A percentile compares a stretch with the other conserved stretches of the same genome.
Conservation (phyloP, 2,888 invertebrate species). For the Tanytarsus gracilentus region DNA sequence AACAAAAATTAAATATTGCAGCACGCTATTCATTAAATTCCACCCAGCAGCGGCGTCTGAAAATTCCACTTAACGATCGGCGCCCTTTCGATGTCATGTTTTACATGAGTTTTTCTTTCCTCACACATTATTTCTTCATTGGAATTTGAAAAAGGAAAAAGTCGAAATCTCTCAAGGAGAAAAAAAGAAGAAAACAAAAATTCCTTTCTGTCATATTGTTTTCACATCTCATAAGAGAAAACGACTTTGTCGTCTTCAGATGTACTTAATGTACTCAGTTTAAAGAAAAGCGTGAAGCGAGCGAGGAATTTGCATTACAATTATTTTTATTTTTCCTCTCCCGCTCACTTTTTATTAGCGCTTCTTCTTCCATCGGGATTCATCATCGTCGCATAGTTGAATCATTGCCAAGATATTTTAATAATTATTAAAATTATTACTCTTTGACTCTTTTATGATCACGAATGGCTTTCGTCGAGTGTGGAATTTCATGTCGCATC, state of each 20-base stretch:
- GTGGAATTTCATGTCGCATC: neutral
- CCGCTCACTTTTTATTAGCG: neutral
- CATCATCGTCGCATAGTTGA: conserved; percentile 16
- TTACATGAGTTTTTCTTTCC: neutral
- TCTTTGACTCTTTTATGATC: neutral
- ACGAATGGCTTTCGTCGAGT: too few relatives aligned
- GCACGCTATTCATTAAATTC: too few relatives aligned
- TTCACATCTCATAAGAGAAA: conserved; percentile 1
- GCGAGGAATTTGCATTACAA: conserved; percentile 10
- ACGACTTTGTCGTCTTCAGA: neutral
- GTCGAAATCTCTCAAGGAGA: neutral
- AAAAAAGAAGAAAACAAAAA: conserved; percentile 4
- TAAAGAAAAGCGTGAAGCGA: conserved; percentile 2
- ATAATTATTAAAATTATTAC: conserved; percentile 28
- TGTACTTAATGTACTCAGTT: neutral
- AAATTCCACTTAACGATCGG: conserved; percentile 1
- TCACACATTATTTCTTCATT: neutral
- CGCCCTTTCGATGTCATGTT: conserved; percentile 12
- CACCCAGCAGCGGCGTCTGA: neutral
- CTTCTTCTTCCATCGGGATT: neutral
- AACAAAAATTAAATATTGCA: too few relatives aligned
- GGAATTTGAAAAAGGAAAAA: neutral
- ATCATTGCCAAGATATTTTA: conserved; percentile 24
- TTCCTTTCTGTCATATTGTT: conserved; percentile 22
- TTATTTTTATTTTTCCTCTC: neutral